phyloP scores from a whole-genome alignment of 2,797 vertebrate species.

The Hippoglossus hippoglossus region DNA sequence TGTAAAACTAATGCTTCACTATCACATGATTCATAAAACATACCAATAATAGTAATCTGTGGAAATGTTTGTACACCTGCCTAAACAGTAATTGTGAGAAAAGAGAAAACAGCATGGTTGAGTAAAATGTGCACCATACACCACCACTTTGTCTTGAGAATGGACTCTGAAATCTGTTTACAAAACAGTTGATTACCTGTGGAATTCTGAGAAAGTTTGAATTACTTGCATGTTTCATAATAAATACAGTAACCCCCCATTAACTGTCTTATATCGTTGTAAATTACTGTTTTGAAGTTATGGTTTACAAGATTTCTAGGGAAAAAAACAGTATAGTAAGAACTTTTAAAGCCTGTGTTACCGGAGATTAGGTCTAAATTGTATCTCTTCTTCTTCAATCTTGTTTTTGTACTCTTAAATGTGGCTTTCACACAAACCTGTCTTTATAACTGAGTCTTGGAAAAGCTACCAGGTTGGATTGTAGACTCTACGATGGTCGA shows the following conservation, averaged over 20 bases:
- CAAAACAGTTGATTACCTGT: conserved; percentile 59
- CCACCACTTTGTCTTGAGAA: conserved; percentile 39
- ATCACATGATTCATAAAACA: conserved; percentile 23
- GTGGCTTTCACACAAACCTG: conserved; percentile 26
- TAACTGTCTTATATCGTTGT: conserved; percentile 43
- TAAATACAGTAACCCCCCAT: conserved; percentile 70
- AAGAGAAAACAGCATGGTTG: conserved; percentile 46
- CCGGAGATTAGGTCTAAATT: conserved; percentile 18
- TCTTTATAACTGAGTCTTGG: conserved; percentile 12
- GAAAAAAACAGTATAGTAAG: conserved; percentile 16
- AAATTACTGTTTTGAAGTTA: conserved; percentile 64
- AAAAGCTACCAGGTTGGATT: conserved; percentile 1
- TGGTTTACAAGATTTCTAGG: conserved; percentile 32
- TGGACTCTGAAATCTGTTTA: conserved; percentile 57
- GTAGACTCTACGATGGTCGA: neutral
- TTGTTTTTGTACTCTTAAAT: neutral
- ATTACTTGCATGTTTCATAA: conserved; percentile 53
- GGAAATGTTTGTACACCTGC: conserved; percentile 53
- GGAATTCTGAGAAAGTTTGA: conserved; percentile 54
- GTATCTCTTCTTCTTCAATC: conserved; percentile 17
- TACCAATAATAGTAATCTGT: conserved; percentile 12
- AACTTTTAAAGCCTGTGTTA: conserved; percentile 27
- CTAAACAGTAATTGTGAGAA: conserved; percentile 47
- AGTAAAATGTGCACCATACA: conserved; percentile 34
- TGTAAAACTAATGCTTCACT: conserved; percentile 12